Base-by-base conservation (phyloP, 2,888 invertebrate genomes). In the Drosophila aldrichi region DNA sequence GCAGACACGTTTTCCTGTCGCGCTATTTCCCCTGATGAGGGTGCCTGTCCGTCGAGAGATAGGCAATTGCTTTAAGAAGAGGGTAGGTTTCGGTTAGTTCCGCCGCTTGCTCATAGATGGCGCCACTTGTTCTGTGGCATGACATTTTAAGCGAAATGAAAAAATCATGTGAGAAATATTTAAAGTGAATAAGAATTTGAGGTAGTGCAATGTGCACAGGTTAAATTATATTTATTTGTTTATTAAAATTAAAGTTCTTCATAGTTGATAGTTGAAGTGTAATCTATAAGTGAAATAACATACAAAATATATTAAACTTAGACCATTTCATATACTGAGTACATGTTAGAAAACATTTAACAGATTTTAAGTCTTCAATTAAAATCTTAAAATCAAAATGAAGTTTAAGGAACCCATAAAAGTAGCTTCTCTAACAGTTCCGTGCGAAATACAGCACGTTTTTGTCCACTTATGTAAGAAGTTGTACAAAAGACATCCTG, bases 1-100 rank as follows among this genome's bases (percentile, higher is more conserved):
- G 55, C 63, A 76, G 80, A 76, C 72, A 77, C 76, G 64, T 65
- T 67, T 71, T 55, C 55, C 75, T 74, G 62, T 69, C 62, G 56
- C 62, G 41, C 48, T 58, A 54, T 29, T 59, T 41, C 34, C 44
- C 3, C 22, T 71, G 77, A 71, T 75, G 79, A 75, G 77, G 77
- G 77, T 71, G 71, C 52, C 59, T 44, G 54, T 34, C 16, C 55
- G 29, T 10, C 9, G 56, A 38, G 25, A 43, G 65, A 65, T 56
- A 51, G 72, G 59, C 46, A 80, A 67, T 72, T 65, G 51, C 20
- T 59, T 63, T 32, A 32, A 54, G 40, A 32, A 43, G 63, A 69
- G 54, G 57, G 38, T 10, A 25, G 46, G 32, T 62, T 74, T 61
- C 22, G 7, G n/a, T 14, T 52, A 56, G 74, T 73, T 12, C 36